Evolutionary conservation across 2,888 invertebrate species (phyloP), one percentile per base, ranked within the genome.

Genomic region (Drosophila birchii): DNA sequence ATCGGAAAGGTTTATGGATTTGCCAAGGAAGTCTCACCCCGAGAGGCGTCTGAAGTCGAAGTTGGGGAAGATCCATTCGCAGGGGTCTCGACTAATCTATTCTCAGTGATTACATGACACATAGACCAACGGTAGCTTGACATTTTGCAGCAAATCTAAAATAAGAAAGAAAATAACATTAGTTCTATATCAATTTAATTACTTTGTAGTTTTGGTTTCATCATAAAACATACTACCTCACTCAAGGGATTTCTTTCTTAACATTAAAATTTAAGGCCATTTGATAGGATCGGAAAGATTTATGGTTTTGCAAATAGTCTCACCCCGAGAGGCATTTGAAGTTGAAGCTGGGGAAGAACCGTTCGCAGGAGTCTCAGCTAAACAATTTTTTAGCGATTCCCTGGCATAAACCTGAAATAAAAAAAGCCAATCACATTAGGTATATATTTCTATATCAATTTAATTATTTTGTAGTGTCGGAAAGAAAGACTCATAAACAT

Each of bases 71-170:
- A 32, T 32, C 12, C 32, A 11, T 12, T 18, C 14, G 23, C 43
- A 6, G 14, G 7, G 20, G 7, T 23, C 5, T 41, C 20, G 43
- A 6, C 43, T 14, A 14, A 18, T 8, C 84, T 78, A 80, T 81
- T 78, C 69, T 67, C 67, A 49, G 55, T 63, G 68, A 78, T 75
- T 66, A 56, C 54, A 77, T 80, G 80, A 83, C 83, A 75, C 80
- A 80, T 80, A 58, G 70, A 14, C 26, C 44, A 34, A 49, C 44
- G 72, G 51, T 79, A 73, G 78, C 72, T 78, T 66, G 75, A 29
- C 61, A 32, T 75, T 75, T 55, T n/a, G 12, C 18, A 39, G 9
- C 9, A 9, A 38, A 12, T 64, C 4, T 18, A 12, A 16, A 9
- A n/a, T 29, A 29, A 29, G 11, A 14, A 26, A 26, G 3, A 4